Percentiles rank a stretch among this genome's conserved stretches.
These are phyloP conservation scores for Pygoscelis adeliae DNA, from an alignment of 2,113 vertebrate species.

Conservation along the genomic window DNA sequence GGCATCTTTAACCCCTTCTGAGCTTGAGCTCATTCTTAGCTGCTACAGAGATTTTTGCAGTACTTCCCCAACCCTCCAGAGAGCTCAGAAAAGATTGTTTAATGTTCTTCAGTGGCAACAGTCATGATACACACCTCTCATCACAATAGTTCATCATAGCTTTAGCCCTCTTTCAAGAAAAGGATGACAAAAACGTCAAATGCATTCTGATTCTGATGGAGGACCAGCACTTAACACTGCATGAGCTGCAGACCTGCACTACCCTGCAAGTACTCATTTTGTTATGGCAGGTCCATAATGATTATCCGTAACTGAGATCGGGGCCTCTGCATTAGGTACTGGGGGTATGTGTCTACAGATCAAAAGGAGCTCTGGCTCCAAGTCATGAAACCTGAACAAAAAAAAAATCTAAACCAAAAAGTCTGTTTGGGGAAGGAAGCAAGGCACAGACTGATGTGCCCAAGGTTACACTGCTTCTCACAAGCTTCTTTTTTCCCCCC, in stretches of 20 bases:
- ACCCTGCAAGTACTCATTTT: not conserved
- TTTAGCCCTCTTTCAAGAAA: not conserved
- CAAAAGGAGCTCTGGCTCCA: not conserved
- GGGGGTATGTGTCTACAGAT: not conserved
- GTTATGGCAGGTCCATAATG: not conserved
- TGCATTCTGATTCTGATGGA: not conserved
- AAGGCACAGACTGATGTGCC: not conserved
- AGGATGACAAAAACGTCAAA: not conserved
- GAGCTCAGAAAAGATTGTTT: not conserved
- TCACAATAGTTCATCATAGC: not conserved
- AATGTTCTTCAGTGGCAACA: not conserved
- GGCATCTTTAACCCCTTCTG: not conserved
- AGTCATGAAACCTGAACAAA: not conserved
- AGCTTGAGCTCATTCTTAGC: not conserved
- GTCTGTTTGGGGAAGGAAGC: not conserved
- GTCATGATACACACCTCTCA: not conserved
- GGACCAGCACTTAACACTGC: not conserved
- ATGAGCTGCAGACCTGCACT: not conserved
- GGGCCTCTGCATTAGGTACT: not conserved
- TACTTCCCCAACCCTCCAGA: not conserved
- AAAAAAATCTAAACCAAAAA: not conserved
- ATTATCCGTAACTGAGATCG: too few species aligned
- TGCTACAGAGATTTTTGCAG: not conserved
- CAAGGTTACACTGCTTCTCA: not conserved
- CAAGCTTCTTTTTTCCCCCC: not conserved